Conservation (phyloP, 2,888 invertebrate species). For the Frankliniella fusca region DNA sequence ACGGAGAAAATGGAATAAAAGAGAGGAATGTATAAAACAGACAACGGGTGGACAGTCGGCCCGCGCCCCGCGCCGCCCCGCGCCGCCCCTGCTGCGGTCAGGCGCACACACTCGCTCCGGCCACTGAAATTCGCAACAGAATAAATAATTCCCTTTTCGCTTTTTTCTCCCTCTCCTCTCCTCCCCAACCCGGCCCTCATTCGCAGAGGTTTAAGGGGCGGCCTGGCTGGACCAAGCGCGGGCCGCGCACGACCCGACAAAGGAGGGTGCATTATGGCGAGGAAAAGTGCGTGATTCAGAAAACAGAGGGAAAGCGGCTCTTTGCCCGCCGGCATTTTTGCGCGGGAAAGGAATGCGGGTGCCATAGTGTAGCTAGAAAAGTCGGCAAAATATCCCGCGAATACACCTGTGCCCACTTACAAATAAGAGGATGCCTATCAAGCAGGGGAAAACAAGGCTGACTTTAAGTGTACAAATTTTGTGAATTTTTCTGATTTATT, state of each 20-base stretch:
- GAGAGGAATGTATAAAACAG: conserved; percentile 23
- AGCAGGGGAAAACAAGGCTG: too few relatives aligned
- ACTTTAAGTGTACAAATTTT: too few relatives aligned
- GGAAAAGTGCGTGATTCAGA: not conserved
- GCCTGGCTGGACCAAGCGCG: not conserved
- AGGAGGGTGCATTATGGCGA: not conserved
- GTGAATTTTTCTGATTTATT: too few relatives aligned
- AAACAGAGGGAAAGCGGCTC: not conserved
- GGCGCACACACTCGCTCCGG: not conserved
- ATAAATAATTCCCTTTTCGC: conserved; percentile 6
- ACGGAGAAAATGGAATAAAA: conserved; percentile 2
- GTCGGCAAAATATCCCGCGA: too few relatives aligned
- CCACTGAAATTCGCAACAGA: conserved; percentile 4
- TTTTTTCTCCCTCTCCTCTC: not conserved
- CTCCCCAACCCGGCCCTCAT: too few relatives aligned
- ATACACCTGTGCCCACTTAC: too few relatives aligned
- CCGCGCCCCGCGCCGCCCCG: too few relatives aligned
- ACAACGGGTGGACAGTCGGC: conserved; percentile 18
- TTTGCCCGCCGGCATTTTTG: not conserved
- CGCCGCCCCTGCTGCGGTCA: not conserved
- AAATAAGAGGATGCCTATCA: too few relatives aligned
- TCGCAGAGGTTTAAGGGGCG: not conserved
- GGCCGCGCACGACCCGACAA: not conserved
- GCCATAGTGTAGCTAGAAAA: too few relatives aligned
- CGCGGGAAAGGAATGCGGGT: too few relatives aligned